These are phyloP conservation scores for Drosophila recens DNA, from an alignment of 2,888 invertebrate genomes.

Conservation along the genomic window DNA sequence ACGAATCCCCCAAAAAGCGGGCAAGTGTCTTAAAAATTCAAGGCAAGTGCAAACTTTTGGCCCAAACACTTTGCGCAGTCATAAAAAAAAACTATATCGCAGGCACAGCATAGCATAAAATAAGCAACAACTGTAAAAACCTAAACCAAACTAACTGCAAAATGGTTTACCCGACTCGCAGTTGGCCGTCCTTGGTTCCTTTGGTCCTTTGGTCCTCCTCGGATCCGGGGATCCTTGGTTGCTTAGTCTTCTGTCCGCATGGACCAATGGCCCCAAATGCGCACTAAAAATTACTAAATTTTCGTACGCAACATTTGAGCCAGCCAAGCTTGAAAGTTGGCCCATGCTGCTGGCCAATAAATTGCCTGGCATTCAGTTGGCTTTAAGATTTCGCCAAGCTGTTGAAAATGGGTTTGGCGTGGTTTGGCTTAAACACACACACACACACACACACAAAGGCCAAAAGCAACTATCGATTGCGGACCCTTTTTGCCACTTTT, in stretches of 20 bases:
- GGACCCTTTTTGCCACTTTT: constrained; percentile 55
- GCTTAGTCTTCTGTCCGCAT: constrained; percentile 8
- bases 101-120: constrained; percentile 58
- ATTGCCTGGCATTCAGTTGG: constrained; percentile 58
- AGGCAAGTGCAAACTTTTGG: constrained; percentile 62
- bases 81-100: constrained; percentile 70
- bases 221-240: constrained; percentile 1
- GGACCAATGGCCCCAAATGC: constrained; percentile 55
- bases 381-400: constrained; percentile 67
- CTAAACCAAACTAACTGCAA: constrained; percentile 74
- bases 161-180: constrained; percentile 56
- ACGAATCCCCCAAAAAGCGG: background rate
- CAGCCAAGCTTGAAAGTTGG: constrained; percentile 48
- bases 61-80: constrained; percentile 72
- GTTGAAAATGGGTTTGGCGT: constrained; percentile 37
- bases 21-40: constrained; percentile 51
- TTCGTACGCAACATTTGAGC: constrained; percentile 64
- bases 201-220: background rate
- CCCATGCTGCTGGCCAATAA: constrained; percentile 61
- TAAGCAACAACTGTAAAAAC: constrained; percentile 63
- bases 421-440: constrained; percentile 39
- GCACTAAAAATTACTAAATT: constrained; percentile 69
- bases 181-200: constrained; percentile 7
- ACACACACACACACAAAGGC: constrained; percentile 35
- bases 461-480: constrained; percentile 56